These are phyloP conservation scores for Cynocephalus volans DNA, from an alignment of 2,113 vertebrate species.

Conservation along the genomic window DNA sequence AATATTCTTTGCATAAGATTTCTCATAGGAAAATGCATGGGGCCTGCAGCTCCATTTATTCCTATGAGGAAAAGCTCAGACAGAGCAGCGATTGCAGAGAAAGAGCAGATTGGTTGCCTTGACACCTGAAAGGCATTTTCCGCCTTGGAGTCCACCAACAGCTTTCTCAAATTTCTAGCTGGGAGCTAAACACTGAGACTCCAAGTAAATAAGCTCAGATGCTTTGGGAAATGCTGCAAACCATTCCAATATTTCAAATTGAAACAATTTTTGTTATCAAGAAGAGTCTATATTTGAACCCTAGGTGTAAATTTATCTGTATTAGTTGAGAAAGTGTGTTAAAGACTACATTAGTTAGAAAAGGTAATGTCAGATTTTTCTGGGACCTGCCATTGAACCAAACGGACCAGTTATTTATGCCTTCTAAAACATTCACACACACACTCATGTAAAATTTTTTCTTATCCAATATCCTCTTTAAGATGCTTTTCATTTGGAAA, in stretches of 20 bases:
- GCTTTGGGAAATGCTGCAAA: neutral
- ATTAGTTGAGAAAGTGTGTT: neutral
- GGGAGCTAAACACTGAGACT: neutral
- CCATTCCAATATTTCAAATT: neutral
- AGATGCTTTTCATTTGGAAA: neutral
- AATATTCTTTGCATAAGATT: neutral
- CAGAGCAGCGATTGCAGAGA: neutral
- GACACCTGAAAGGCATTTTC: neutral
- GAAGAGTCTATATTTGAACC: neutral
- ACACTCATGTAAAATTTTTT: neutral
- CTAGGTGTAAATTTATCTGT: neutral
- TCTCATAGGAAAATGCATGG: neutral
- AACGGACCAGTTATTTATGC: neutral
- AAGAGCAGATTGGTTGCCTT: neutral
- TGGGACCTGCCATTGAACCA: neutral
- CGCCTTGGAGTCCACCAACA: neutral
- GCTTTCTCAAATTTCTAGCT: neutral
- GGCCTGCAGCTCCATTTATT: neutral
- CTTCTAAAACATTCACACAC: neutral
- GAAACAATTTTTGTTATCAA: neutral
- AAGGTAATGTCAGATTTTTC: neutral
- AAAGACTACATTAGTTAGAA: neutral
- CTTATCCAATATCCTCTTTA: neutral
- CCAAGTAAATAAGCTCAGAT: neutral
- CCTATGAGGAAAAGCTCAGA: neutral